phyloP scores from a whole-genome alignment of 2,888 invertebrate species.

The Athalia cordata region DNA sequence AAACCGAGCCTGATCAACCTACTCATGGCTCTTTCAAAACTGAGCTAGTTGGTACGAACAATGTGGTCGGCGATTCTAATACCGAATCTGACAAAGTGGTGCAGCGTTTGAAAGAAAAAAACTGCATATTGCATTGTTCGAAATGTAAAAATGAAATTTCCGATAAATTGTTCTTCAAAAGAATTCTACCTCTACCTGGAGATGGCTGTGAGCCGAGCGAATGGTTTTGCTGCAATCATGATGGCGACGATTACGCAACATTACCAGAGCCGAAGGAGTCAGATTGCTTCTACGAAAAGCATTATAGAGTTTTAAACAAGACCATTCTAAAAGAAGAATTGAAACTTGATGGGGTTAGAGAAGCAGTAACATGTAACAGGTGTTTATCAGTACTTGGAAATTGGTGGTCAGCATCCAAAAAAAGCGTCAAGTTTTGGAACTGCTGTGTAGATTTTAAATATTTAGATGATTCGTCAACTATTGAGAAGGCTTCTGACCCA shows the following conservation, averaged over 20 bases:
- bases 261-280: constrained; percentile 58
- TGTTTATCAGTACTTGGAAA: constrained; percentile 65
- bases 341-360: constrained; percentile 53
- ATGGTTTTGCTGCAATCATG: constrained; percentile 69
- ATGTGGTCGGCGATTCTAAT: constrained; percentile 38
- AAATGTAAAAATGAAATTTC: constrained; percentile 65
- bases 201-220: constrained; percentile 66
- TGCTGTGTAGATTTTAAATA: constrained; percentile 61
- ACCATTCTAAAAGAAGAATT: constrained; percentile 57
- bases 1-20: constrained; percentile 61
- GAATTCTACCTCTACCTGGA: constrained; percentile 66
- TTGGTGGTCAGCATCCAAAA: constrained; percentile 47
- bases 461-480: constrained; percentile 18
- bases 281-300: constrained; percentile 66
- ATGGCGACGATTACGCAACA: constrained; percentile 50
- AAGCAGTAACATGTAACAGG: constrained; percentile 62
- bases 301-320: constrained; percentile 61
- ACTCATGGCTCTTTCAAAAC: constrained; percentile 64
- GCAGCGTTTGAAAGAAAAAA: constrained; percentile 55
- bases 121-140: constrained; percentile 59
- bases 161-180: constrained; percentile 57
- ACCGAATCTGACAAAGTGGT: constrained; percentile 27
- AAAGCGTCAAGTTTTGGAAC: constrained; percentile 67
- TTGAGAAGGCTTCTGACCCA: constrained; percentile 51
- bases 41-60: constrained; percentile 58